A percentile compares a stretch with the other conserved stretches of the same genome.
Conservation (phyloP, 2,888 invertebrate species). For the Dichetophora obliterata region DNA sequence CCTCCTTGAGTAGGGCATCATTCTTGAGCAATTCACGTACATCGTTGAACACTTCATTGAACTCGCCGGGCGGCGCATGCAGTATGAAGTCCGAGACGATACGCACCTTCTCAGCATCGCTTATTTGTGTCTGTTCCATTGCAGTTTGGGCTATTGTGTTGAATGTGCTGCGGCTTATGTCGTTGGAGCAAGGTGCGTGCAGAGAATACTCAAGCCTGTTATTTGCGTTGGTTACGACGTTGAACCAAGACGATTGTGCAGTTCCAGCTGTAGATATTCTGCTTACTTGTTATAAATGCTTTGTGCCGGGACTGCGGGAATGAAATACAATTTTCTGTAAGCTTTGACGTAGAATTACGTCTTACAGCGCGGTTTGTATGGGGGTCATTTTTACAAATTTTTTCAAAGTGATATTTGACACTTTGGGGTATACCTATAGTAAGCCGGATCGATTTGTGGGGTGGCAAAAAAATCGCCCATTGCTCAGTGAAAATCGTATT, state of each 20-base stretch:
- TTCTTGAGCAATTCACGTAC: conserved; percentile 93
- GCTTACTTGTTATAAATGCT: not conserved
- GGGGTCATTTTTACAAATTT: too few relatives aligned
- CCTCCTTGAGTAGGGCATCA: conserved; percentile 95
- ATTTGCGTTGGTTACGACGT: not conserved
- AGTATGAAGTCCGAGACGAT: conserved; percentile 98
- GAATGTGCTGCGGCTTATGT: not conserved
- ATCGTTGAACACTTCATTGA: conserved; percentile 99
- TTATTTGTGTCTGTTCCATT: conserved; percentile 73
- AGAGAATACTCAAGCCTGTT: not conserved
- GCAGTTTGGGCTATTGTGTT: conserved; percentile 22
- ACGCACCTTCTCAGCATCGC: conserved; percentile 92
- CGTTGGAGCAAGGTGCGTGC: not conserved
- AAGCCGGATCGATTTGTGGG: too few relatives aligned
- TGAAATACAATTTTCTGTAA: not conserved
- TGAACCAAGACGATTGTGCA: not conserved
- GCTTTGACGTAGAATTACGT: too few relatives aligned
- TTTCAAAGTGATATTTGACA: too few relatives aligned
- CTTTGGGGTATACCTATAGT: too few relatives aligned
- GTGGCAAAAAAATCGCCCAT: too few relatives aligned
- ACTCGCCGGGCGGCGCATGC: conserved; percentile 99
- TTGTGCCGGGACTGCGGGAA: not conserved
- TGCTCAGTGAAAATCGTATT: too few relatives aligned
- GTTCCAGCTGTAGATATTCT: not conserved
- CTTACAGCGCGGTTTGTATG: too few relatives aligned